phyloP scores from a whole-genome alignment of 2,113 vertebrate species.

The Macaca fascicularis region DNA sequence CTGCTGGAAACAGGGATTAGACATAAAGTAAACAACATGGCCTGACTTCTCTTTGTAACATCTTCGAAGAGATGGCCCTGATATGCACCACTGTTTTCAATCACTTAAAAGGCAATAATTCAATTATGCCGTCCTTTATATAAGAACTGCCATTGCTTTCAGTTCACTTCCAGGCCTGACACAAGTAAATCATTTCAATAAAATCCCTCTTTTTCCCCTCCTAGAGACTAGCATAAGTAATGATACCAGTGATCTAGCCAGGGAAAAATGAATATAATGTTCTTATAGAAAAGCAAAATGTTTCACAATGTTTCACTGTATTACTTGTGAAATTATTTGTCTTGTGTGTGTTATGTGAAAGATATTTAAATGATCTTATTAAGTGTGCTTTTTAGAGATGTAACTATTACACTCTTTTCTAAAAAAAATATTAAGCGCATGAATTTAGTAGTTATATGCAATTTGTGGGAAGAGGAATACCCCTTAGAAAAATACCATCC shows the following conservation, averaged over 20 bases:
- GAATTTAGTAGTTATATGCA: not conserved
- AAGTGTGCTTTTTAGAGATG: conserved; percentile 14
- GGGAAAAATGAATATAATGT: conserved; percentile 82
- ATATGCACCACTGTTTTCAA: conserved; percentile 86
- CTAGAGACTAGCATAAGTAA: conserved; percentile 82
- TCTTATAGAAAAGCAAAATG: conserved; percentile 73
- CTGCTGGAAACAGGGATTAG: conserved; percentile 65
- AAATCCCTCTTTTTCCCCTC: conserved; percentile 74
- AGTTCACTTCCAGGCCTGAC: conserved; percentile 83
- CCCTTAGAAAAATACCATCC: not conserved
- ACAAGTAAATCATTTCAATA: conserved; percentile 87
- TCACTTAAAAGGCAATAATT: conserved; percentile 89
- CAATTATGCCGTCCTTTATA: conserved; percentile 82
- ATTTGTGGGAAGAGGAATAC: not conserved
- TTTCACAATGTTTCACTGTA: conserved; percentile 65
- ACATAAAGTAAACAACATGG: conserved; percentile 78
- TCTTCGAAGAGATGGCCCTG: conserved; percentile 82
- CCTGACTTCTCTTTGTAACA: conserved; percentile 80
- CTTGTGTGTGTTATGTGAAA: conserved; percentile 66
- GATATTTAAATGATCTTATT: not conserved
- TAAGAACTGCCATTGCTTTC: conserved; percentile 84
- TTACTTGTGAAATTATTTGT: conserved; percentile 73
- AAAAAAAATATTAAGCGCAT: not conserved
- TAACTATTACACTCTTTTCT: not conserved
- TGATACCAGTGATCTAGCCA: conserved; percentile 80